Evolutionary conservation across 2,797 vertebrate species (phyloP).

Genomic region (Schizothorax lantsangensis): DNA sequence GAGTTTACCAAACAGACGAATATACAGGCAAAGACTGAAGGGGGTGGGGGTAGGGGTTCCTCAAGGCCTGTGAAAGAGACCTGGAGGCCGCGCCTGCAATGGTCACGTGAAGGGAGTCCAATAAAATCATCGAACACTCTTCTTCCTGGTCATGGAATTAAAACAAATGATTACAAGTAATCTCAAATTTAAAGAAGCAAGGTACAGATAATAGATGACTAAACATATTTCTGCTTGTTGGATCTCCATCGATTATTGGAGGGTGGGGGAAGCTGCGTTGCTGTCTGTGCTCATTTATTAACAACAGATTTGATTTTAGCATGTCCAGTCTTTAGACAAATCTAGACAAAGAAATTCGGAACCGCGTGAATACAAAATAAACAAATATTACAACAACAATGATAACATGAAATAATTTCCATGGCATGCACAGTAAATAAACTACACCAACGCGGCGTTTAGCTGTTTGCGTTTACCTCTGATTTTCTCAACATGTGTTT

Average conservation of each 20-base stretch:
- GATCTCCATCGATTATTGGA: neutral
- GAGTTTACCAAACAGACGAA: conserved; percentile 44
- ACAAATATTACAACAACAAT: neutral
- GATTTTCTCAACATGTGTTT: neutral
- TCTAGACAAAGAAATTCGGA: neutral
- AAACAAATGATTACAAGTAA: conserved; percentile 3
- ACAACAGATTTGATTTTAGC: neutral
- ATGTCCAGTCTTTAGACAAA: neutral
- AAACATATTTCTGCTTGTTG: neutral
- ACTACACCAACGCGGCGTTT: neutral
- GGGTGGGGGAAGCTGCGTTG: neutral
- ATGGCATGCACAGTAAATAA: neutral
- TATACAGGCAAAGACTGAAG: conserved; percentile 61
- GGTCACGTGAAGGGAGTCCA: conserved; percentile 65
- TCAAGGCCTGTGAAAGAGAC: conserved; percentile 56
- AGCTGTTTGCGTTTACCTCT: neutral
- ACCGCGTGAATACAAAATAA: neutral
- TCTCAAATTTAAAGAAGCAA: neutral
- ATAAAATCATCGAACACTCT: conserved; percentile 28
- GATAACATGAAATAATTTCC: neutral
- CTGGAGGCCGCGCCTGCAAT: conserved; percentile 45
- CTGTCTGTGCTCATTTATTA: neutral
- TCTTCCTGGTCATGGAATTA: conserved; percentile 24
- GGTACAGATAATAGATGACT: neutral
- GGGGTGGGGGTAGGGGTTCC: conserved; percentile 53